phyloP scores from a whole-genome alignment of 2,888 invertebrate species.

The Leptopilina myrica region DNA sequence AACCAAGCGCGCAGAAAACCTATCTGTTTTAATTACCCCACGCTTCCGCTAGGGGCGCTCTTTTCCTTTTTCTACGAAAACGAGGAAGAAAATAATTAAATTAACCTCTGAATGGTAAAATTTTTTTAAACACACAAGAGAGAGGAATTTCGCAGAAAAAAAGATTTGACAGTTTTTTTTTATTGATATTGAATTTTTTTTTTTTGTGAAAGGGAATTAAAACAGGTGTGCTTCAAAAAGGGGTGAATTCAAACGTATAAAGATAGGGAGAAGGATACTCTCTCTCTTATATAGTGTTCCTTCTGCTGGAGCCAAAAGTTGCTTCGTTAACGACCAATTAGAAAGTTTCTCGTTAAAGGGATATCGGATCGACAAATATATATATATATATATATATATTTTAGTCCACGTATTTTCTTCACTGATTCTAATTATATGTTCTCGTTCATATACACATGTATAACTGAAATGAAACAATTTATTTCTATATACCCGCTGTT shows the following conservation, averaged over 20 bases:
- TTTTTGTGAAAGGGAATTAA: too few relatives aligned
- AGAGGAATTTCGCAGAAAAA: neutral
- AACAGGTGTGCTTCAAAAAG: slow-evolving; percentile 41
- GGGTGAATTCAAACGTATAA: slow-evolving; percentile 46
- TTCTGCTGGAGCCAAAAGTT: slow-evolving; percentile 34
- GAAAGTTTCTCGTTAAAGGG: slow-evolving; percentile 50
- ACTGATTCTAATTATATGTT: slow-evolving; percentile 13
- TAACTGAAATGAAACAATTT: slow-evolving; percentile 37
- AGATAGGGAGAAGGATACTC: too few relatives aligned
- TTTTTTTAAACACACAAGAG: neutral
- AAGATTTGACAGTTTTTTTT: too few relatives aligned
- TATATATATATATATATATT: too few relatives aligned
- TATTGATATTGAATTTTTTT: too few relatives aligned
- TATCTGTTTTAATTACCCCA: slow-evolving; percentile 31
- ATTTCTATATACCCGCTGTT: slow-evolving; percentile 1
- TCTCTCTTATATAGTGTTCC: slow-evolving; percentile 24
- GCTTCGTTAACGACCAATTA: slow-evolving; percentile 57
- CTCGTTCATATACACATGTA: too few relatives aligned
- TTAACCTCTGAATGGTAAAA: slow-evolving; percentile 8
- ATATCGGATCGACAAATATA: slow-evolving; percentile 27
- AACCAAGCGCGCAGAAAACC: neutral
- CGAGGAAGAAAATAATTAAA: neutral
- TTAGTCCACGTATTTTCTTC: neutral
- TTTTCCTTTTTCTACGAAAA: neutral
- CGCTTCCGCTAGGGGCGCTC: neutral